Evolutionary conservation across 1,140 invertebrate genomes (phyloP).

Genomic region (Asobara japonica): DNA sequence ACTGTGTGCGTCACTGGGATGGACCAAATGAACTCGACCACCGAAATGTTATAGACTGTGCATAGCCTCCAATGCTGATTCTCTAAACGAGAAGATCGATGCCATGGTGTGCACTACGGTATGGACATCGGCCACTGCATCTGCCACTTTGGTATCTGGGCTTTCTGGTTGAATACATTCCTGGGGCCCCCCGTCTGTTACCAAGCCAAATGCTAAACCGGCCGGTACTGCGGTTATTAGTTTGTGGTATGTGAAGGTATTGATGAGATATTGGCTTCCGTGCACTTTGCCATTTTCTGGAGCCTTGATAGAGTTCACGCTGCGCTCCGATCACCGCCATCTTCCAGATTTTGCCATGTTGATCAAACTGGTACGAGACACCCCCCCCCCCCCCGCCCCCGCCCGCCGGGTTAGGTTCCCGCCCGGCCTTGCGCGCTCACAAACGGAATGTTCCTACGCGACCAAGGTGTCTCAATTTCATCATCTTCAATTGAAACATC

Average conservation of each 20-base stretch:
- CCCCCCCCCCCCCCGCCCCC: too few relatives aligned
- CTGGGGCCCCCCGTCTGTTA: constrained; percentile 50
- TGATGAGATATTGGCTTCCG: not conserved
- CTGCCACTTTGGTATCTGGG: constrained; percentile 47
- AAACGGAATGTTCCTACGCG: too few relatives aligned
- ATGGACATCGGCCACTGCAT: constrained; percentile 31
- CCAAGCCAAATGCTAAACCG: constrained; percentile 16
- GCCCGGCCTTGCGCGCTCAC: too few relatives aligned
- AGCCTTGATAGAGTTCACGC: too few relatives aligned
- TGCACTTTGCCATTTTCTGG: too few relatives aligned
- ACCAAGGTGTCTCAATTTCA: too few relatives aligned
- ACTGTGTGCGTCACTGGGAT: not conserved
- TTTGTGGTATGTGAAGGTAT: constrained; percentile 6
- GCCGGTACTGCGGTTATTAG: constrained; percentile 10
- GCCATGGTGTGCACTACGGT: constrained; percentile 24
- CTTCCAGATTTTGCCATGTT: too few relatives aligned
- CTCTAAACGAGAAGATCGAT: constrained; percentile 37
- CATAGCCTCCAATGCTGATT: constrained; percentile 15
- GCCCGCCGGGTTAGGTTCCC: too few relatives aligned
- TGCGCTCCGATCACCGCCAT: too few relatives aligned
- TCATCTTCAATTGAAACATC: too few relatives aligned
- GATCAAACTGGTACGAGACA: too few relatives aligned
- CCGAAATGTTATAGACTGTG: constrained; percentile 2
- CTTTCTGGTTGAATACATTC: constrained; percentile 48
- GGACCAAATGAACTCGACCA: constrained; percentile 13